Conservation (phyloP, 2,797 vertebrate genomes). For the Jordanella pulchra region DNA sequence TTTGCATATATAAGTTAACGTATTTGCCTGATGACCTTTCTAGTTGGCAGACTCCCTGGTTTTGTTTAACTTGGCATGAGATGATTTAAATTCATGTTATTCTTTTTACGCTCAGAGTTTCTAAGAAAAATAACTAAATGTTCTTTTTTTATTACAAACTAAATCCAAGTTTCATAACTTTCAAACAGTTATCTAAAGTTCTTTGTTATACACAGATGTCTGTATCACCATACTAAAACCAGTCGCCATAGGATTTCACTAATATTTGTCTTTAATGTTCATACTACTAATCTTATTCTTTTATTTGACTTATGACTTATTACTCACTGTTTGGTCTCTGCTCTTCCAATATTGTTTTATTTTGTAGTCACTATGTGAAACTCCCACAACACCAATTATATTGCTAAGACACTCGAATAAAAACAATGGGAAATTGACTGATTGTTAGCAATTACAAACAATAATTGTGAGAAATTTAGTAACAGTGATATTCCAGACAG, state of each 20-base stretch:
- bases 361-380: slow-evolving; percentile 19
- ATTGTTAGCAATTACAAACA: slow-evolving; percentile 25
- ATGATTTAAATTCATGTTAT: too few relatives aligned
- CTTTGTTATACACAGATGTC: not conserved
- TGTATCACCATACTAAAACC: too few relatives aligned
- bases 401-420: slow-evolving; percentile 37
- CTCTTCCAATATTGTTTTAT: slow-evolving; percentile 19
- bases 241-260: not conserved
- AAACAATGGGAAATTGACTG: slow-evolving; percentile 31
- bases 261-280: not conserved
- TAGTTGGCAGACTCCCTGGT: too few relatives aligned
- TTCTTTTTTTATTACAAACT: not conserved
- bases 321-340: slow-evolving; percentile 13
- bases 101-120: not conserved
- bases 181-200: not conserved
- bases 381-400: slow-evolving; percentile 24
- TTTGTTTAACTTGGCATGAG: not conserved
- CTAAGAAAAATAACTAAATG: not conserved
- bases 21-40: not conserved
- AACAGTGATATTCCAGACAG: slow-evolving; percentile 31
- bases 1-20: not conserved
- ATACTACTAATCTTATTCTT: slow-evolving; percentile 8
- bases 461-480: slow-evolving; percentile 13
- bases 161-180: not conserved
- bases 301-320: slow-evolving; percentile 29